These are phyloP conservation scores for Siniperca undulata DNA, from an alignment of 2,797 vertebrate genomes.

Conservation along the genomic window DNA sequence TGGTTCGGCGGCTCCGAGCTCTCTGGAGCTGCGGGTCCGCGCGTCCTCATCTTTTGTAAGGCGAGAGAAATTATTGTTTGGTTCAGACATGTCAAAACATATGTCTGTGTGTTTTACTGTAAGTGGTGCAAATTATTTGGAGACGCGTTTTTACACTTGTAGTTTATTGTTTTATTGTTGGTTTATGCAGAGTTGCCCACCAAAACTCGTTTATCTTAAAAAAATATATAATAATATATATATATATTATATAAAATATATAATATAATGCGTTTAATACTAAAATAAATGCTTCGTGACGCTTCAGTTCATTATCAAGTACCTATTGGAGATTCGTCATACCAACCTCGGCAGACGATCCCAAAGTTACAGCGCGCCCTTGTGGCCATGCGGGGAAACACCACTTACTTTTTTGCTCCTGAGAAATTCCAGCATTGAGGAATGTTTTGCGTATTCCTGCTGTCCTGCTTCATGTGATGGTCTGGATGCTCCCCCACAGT, in stretches of 20 bases:
- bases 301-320: neutral
- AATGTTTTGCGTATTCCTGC: conserved; percentile 78
- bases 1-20: conserved; percentile 13
- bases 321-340: neutral
- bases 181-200: neutral
- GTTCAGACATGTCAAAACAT: conserved; percentile 13
- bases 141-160: neutral
- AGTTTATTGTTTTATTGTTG: neutral
- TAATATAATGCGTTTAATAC: neutral
- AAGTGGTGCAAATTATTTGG: neutral
- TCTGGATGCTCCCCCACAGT: conserved; percentile 73
- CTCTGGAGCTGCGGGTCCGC: conserved; percentile 21
- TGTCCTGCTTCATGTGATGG: conserved; percentile 57
- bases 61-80: neutral
- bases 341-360: neutral
- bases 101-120: neutral
- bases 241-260: neutral
- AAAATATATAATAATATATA: neutral
- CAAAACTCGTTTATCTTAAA: neutral
- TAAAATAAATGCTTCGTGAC: neutral
- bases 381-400: conserved; percentile 38
- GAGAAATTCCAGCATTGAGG: conserved; percentile 87
- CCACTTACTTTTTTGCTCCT: conserved; percentile 85
- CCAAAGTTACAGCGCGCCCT: conserved; percentile 44
- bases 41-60: conserved; percentile 48